Evolutionary conservation across 1,140 invertebrate genomes (phyloP).

Genomic region (Meloidogyne hapla): DNA sequence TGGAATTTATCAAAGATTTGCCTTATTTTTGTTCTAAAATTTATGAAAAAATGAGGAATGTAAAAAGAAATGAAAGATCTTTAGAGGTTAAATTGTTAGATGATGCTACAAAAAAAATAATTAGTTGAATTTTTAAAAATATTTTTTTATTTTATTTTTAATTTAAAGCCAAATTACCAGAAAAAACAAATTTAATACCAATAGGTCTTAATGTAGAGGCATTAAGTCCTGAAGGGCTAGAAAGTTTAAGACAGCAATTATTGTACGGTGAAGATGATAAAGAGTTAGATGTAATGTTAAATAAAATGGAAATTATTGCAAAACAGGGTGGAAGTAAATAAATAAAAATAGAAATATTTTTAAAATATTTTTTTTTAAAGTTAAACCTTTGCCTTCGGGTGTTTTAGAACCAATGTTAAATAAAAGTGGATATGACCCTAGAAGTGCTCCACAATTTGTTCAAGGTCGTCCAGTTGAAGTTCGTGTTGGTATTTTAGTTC

Average conservation of each 20-base stretch:
- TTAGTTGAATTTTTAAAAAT: neutral
- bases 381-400: slow-evolving; percentile 33
- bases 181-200: slow-evolving; percentile 21
- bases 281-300: slow-evolving; percentile 40
- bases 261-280: slow-evolving; percentile 33
- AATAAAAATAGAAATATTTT: neutral
- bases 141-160: neutral
- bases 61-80: neutral
- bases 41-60: neutral
- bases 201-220: slow-evolving; percentile 41
- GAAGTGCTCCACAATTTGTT: slow-evolving; percentile 52
- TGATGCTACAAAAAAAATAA: neutral
- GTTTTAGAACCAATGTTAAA: slow-evolving; percentile 22
- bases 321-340: slow-evolving; percentile 6
- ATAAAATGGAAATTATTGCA: slow-evolving; percentile 20
- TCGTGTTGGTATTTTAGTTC: slow-evolving; percentile 56
- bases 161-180: neutral
- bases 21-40: too few relatives aligned
- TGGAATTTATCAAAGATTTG: too few relatives aligned
- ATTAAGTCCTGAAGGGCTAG: slow-evolving; percentile 22
- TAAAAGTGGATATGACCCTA: slow-evolving; percentile 25
- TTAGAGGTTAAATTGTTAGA: neutral
- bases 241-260: slow-evolving; percentile 34
- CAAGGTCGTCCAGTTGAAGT: slow-evolving; percentile 52
- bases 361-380: neutral